Evolutionary conservation across 2,888 invertebrate species (phyloP).

Genomic region (Miltochrista miniata): DNA sequence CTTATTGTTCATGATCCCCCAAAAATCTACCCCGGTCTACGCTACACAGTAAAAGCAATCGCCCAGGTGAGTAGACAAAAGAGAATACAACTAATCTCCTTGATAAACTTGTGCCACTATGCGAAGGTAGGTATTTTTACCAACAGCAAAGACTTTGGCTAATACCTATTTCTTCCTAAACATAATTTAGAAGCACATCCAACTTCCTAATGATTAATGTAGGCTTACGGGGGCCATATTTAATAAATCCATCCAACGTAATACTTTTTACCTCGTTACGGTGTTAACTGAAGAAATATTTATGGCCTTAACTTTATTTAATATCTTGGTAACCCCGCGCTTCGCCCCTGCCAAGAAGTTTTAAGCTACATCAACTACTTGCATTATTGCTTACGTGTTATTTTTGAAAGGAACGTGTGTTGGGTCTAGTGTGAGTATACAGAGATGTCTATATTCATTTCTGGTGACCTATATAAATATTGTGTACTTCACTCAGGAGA

Average conservation of each 20-base stretch:
- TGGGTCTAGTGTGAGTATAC: no score
- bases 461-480: no score
- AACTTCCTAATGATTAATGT: conserved; percentile 30
- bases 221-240: conserved; percentile 23
- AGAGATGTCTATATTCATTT: no score
- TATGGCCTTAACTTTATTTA: conserved; percentile 83
- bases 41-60: no score
- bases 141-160: neutral
- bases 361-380: conserved; percentile 64
- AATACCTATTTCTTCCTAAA: neutral
- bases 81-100: no score
- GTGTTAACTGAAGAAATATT: conserved; percentile 81
- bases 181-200: neutral
- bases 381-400: conserved; percentile 23
- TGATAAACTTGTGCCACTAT: no score
- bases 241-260: conserved; percentile 39
- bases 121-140: no score
- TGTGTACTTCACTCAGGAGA: no score
- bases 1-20: no score
- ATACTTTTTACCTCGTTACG: conserved; percentile 62
- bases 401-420: conserved; percentile 6
- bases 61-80: no score
- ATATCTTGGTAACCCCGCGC: conserved; percentile 58
- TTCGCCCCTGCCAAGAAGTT: conserved; percentile 61
- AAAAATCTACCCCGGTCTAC: no score